Percentiles rank a stretch among this genome's conserved stretches.
phyloP scores from a whole-genome alignment of 2,888 invertebrate species.

The Malthinus flaveolus region DNA sequence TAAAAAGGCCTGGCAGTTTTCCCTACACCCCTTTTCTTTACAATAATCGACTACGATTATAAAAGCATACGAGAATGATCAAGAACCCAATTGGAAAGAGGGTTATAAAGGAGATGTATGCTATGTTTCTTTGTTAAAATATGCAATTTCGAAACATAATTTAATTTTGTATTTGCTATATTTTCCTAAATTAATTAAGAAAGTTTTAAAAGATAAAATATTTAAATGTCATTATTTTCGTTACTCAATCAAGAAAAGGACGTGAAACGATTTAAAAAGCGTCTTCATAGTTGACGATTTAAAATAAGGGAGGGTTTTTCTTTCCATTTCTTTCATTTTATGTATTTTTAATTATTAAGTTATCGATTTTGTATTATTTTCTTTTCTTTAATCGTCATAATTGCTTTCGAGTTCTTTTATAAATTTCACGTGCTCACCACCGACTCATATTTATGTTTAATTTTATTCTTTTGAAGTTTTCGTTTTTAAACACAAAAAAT shows the following conservation, averaged over 20 bases:
- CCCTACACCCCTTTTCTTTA: slow-evolving; percentile 24
- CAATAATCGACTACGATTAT: slow-evolving; percentile 28
- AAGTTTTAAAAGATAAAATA: slow-evolving; percentile 9
- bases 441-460: no score
- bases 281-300: slow-evolving; percentile 25
- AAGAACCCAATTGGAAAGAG: slow-evolving; percentile 4
- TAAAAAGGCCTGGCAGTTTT: slow-evolving; percentile 33
- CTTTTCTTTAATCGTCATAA: slow-evolving; percentile 42
- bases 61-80: slow-evolving; percentile 25
- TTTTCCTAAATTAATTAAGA: slow-evolving; percentile 6
- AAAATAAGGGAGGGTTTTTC: slow-evolving; percentile 27
- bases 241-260: slow-evolving; percentile 18
- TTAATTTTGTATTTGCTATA: slow-evolving; percentile 4
- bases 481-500: no score
- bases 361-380: slow-evolving; percentile 48
- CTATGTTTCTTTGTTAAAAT: slow-evolving; percentile 4
- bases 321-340: slow-evolving; percentile 44
- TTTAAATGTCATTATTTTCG: slow-evolving; percentile 18
- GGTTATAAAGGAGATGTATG: slow-evolving; percentile 7
- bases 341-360: slow-evolving; percentile 49
- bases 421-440: slow-evolving; percentile 35
- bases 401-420: slow-evolving; percentile 41
- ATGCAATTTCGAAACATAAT: slow-evolving; percentile 6
- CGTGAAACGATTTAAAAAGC: slow-evolving; percentile 18
- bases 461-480: no score